phyloP scores from a whole-genome alignment of 2,888 invertebrate species.

The Clistopyga incitator region DNA sequence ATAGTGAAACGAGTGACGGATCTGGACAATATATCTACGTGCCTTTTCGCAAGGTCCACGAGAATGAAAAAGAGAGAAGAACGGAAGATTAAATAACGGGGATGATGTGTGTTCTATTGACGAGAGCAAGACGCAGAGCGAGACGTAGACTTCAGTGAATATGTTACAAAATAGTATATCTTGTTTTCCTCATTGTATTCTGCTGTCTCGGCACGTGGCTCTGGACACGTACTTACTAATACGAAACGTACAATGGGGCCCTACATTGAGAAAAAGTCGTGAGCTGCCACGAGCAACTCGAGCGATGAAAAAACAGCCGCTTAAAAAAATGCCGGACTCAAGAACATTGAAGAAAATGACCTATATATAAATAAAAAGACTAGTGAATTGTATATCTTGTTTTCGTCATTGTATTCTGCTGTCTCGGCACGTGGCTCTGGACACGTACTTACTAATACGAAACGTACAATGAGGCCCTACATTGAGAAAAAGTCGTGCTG shows the following conservation, averaged over 20 bases:
- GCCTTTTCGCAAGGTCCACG: background rate
- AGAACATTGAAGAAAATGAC: too few relatives aligned
- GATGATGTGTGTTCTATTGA: background rate
- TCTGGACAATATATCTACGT: background rate
- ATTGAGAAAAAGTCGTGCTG: background rate
- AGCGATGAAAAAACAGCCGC: too few relatives aligned
- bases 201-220: background rate
- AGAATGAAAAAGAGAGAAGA: background rate
- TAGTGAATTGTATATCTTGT: too few relatives aligned
- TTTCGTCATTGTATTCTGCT: background rate
- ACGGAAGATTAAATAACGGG: background rate
- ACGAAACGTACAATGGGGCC: background rate
- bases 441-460: background rate
- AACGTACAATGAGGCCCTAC: background rate
- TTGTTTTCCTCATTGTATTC: background rate
- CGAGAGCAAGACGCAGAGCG: background rate
- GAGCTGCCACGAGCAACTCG: background rate
- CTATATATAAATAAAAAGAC: too few relatives aligned
- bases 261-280: background rate
- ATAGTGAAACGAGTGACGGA: background rate
- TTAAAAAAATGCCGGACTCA: too few relatives aligned
- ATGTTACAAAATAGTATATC: conserved; percentile 1
- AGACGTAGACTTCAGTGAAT: too few relatives aligned
- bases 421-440: background rate
- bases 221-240: background rate